phyloP scores from a whole-genome alignment of 2,113 vertebrate genomes.

The Crotalus horridus region DNA sequence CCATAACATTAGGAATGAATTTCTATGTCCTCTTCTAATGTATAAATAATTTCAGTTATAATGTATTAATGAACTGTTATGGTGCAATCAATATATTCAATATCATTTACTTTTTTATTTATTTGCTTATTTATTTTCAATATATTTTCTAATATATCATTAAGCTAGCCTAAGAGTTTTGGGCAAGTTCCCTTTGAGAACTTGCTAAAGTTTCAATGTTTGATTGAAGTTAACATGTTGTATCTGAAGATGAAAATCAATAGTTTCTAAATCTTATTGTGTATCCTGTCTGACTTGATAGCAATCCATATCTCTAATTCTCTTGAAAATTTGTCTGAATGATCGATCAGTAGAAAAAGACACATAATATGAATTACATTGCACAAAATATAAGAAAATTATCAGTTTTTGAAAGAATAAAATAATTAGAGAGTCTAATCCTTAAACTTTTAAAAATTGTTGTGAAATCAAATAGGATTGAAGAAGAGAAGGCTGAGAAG shows the following conservation, averaged over 20 bases:
- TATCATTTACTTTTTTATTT: not conserved
- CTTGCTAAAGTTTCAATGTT: not conserved
- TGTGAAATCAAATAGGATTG: constrained; percentile 31
- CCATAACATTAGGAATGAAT: not conserved
- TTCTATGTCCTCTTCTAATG: not conserved
- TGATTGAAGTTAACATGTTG: not conserved
- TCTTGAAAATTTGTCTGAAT: constrained; percentile 37
- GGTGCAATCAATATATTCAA: not conserved
- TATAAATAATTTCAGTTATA: not conserved
- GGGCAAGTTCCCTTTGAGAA: not conserved
- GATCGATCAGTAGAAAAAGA: constrained; percentile 17
- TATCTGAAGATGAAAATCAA: constrained; percentile 8
- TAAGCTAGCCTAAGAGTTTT: not conserved
- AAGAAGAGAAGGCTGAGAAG: constrained; percentile 5
- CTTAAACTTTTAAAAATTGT: constrained; percentile 25
- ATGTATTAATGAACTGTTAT: not conserved
- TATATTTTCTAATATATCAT: not conserved
- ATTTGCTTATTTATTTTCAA: not conserved
- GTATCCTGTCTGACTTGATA: constrained; percentile 28
- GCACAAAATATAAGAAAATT: constrained; percentile 19
- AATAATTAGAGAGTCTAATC: constrained; percentile 26
- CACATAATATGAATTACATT: constrained; percentile 14
- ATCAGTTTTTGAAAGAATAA: constrained; percentile 28
- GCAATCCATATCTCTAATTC: accelerated
- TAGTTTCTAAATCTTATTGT: constrained; percentile 12